Evolutionary conservation across 2,888 invertebrate species (phyloP).

Genomic region (Noctua comes): DNA sequence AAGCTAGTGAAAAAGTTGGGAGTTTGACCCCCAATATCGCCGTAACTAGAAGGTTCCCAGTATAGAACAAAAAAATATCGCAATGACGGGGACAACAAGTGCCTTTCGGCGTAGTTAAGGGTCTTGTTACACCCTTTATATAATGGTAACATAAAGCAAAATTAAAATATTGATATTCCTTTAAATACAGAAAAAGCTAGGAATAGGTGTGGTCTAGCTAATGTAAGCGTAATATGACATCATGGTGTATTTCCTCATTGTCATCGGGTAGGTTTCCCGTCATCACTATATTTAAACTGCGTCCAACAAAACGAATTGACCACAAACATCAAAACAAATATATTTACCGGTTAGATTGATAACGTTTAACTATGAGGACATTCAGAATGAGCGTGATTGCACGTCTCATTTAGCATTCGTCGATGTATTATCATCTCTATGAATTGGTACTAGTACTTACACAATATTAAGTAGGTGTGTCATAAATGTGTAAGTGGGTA

Average conservation of each 20-base stretch:
- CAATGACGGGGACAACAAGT: no score
- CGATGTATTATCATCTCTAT: slow-evolving; percentile 48
- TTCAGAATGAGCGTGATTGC: slow-evolving; percentile 35
- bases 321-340: slow-evolving; percentile 34
- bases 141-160: neutral
- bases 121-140: no score
- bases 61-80: no score
- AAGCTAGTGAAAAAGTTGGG: no score
- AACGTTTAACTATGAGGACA: slow-evolving; percentile 27
- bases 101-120: no score
- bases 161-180: slow-evolving; percentile 6
- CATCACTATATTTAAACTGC: slow-evolving; percentile 46
- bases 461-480: slow-evolving; percentile 71
- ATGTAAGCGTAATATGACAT: slow-evolving; percentile 34
- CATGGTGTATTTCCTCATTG: slow-evolving; percentile 56
- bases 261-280: slow-evolving; percentile 39
- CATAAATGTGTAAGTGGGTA: slow-evolving; percentile 65
- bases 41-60: no score
- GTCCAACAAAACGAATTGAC: slow-evolving; percentile 32
- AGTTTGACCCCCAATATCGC: no score
- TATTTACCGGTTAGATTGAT: slow-evolving; percentile 30
- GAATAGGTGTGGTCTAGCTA: slow-evolving; percentile 14
- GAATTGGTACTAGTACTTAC: slow-evolving; percentile 54
- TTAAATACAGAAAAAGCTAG: neutral
- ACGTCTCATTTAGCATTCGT: slow-evolving; percentile 50